Base-by-base conservation (phyloP, 1,140 invertebrate genomes). In the Meloidogyne exigua region DNA sequence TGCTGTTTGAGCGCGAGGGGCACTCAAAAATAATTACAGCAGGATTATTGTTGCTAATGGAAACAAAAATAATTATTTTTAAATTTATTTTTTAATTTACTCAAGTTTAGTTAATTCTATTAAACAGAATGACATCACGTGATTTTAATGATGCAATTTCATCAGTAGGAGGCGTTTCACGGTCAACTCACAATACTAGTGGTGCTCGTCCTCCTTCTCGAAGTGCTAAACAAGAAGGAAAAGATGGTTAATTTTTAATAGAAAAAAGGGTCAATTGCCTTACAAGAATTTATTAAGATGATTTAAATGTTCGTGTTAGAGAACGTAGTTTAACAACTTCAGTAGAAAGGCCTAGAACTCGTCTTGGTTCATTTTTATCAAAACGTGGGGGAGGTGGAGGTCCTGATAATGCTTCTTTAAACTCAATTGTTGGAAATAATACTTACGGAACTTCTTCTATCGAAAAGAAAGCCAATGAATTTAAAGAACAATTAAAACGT, bases 291-390 rank as follows among this genome's bases (percentile, higher is more conserved):
- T 39, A 9, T 39, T 7, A 39, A 57, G 49, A 57, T 57, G 69
- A 71, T 39, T 71, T 76, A 44, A 76, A 74, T 65, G 75, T 76
- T 15, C 75, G 75, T 39, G 75, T 76, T 21, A 49, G 68, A 28
- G 68, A 76, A 65, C 68, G 75, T 39, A 21, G 75, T 42, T 3
- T 7, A 15, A 44, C 44, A 36, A 57, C 57, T 25, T 23, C 64
- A 9, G 44, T 62, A 71, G 75, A 68, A 75, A 63, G 75, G 3
- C 75, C 75, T n/a, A 21, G 28, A 13, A 76, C 65, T 68, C 39
- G 75, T 2, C 49, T 76, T 36, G 49, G 72, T 25, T 74, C 72
- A 13, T 71, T 76, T 65, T 69, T 23, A 21, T 68, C 75, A 23
- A 69, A 57, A 26, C 28, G 68, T n/a, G 62, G 68, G 12, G 36